Evolutionary conservation across 2,797 vertebrate species (phyloP).

Genomic region (Poeciliopsis gracilis): DNA sequence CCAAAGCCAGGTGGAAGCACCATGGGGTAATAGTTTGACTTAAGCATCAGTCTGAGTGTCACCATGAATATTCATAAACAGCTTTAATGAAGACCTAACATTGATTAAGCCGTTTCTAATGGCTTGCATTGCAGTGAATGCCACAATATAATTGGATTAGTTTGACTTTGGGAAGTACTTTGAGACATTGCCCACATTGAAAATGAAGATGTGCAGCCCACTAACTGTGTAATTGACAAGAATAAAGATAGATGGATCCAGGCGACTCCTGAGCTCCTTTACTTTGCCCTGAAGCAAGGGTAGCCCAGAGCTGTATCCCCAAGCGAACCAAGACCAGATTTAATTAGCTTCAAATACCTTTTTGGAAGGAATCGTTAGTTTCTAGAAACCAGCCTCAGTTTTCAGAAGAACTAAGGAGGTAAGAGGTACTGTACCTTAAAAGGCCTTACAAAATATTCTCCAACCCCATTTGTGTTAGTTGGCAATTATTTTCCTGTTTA

Average conservation of each 20-base stretch:
- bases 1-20: slow-evolving; percentile 56
- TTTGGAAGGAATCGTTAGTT: slow-evolving; percentile 12
- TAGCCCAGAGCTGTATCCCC: slow-evolving; percentile 53
- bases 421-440: background rate
- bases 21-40: slow-evolving; percentile 51
- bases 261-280: slow-evolving; percentile 55
- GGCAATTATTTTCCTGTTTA: background rate
- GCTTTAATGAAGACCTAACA: slow-evolving; percentile 76
- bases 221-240: slow-evolving; percentile 75
- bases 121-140: slow-evolving; percentile 62
- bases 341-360: slow-evolving; percentile 53
- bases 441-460: background rate
- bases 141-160: slow-evolving; percentile 77
- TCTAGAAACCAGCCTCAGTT: background rate
- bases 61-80: slow-evolving; percentile 75
- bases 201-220: slow-evolving; percentile 73
- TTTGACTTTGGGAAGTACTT: slow-evolving; percentile 80
- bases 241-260: slow-evolving; percentile 76
- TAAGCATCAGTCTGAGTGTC: slow-evolving; percentile 57
- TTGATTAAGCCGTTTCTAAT: slow-evolving; percentile 78
- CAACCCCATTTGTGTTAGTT: too few species aligned
- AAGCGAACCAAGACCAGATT: slow-evolving; percentile 33
- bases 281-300: slow-evolving; percentile 50
- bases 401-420: slow-evolving; percentile 6
- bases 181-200: slow-evolving; percentile 72